Evolutionary conservation across 2,888 invertebrate species (phyloP).

Genomic region (Agriotes lineatus): DNA sequence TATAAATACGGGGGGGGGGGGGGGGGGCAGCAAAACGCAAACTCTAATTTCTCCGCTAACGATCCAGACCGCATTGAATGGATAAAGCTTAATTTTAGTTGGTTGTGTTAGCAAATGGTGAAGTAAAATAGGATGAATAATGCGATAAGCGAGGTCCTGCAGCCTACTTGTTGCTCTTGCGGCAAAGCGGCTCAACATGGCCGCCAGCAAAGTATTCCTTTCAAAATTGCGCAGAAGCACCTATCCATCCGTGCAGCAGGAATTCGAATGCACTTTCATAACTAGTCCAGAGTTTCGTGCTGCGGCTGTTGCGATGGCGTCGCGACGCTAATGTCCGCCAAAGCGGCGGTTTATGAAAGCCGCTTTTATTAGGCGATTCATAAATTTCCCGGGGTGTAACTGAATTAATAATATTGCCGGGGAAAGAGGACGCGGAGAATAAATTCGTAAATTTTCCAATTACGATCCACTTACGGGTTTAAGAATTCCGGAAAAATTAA

Average conservation of each 20-base stretch:
- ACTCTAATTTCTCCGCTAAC: slow-evolving; percentile 32
- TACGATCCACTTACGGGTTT: slow-evolving; percentile 47
- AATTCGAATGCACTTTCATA: slow-evolving; percentile 9
- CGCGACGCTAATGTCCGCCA: background rate
- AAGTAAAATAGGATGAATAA: slow-evolving; percentile 39
- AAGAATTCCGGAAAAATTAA: slow-evolving; percentile 44
- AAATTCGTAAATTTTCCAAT: slow-evolving; percentile 50
- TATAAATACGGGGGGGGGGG: background rate
- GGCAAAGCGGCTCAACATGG: slow-evolving; percentile 48
- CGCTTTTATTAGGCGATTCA: background rate
- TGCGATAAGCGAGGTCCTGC: slow-evolving; percentile 40
- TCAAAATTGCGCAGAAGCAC: too few species aligned
- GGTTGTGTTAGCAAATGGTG: slow-evolving; percentile 38
- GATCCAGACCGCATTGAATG: slow-evolving; percentile 30
- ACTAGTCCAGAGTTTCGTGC: background rate
- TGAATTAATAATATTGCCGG: slow-evolving; percentile 23
- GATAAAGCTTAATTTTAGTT: slow-evolving; percentile 29
- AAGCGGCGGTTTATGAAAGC: background rate
- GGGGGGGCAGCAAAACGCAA: slow-evolving; percentile 16
- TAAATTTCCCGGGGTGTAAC: background rate
- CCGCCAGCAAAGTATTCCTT: slow-evolving; percentile 51
- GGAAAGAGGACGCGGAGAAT: slow-evolving; percentile 31
- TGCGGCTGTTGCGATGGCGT: background rate
- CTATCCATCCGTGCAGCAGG: background rate
- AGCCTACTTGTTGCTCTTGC: slow-evolving; percentile 53